Conservation (phyloP, 2,888 invertebrate species). For the Mylabris sibirica region DNA sequence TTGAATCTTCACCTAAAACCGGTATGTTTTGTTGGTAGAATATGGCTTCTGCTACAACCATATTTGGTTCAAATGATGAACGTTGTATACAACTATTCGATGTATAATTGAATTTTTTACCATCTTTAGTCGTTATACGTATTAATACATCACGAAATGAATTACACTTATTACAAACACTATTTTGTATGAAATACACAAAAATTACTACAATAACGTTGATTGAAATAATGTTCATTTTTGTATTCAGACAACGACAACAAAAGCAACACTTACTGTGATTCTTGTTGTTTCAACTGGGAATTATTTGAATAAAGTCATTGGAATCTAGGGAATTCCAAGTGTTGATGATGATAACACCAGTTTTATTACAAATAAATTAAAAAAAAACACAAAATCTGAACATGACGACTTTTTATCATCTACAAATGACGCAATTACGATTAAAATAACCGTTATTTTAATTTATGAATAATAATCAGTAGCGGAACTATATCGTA, state of each 20-base stretch:
- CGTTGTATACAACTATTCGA: conserved; percentile 33
- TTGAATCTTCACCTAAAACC: conserved; percentile 27
- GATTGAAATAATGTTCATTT: no score
- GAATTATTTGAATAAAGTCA: neutral
- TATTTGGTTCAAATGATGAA: conserved; percentile 29
- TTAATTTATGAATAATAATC: no score
- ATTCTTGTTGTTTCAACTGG: no score
- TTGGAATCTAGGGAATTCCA: neutral
- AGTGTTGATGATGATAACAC: no score
- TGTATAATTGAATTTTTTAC: neutral
- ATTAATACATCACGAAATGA: conserved; percentile 11
- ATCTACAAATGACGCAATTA: no score
- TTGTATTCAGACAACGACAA: no score
- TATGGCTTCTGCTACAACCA: conserved; percentile 27
- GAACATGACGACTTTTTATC: no score
- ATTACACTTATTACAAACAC: neutral
- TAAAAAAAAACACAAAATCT: neutral
- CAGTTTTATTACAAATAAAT: neutral
- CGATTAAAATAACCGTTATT: no score
- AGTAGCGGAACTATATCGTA: no score
- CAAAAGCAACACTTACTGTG: no score
- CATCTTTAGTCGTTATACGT: neutral
- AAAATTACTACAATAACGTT: neutral
- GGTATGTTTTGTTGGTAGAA: conserved; percentile 35
- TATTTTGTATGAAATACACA: neutral